These are phyloP conservation scores for Ammodramus savannarum DNA, from an alignment of 2,113 vertebrate species.

Conservation along the genomic window DNA sequence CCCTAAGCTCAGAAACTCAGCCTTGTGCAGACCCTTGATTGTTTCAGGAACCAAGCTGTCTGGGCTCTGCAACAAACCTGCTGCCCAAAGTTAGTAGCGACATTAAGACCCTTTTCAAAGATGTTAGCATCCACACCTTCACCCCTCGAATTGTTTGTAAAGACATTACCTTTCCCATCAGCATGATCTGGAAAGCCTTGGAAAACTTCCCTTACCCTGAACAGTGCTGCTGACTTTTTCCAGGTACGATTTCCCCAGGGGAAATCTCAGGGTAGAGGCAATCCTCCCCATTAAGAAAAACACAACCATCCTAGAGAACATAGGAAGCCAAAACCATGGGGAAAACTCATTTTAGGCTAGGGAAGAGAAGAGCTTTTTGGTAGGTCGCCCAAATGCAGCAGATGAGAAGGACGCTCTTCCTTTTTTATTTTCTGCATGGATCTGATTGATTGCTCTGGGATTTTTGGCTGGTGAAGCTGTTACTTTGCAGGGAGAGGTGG, in stretches of 20 bases:
- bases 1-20: not conserved
- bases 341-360: not conserved
- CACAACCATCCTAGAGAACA: not conserved
- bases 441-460: not conserved
- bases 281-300: not conserved
- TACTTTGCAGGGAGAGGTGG: not conserved
- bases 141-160: not conserved
- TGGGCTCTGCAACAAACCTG: not conserved
- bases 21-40: not conserved
- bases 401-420: not conserved
- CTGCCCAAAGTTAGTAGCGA: not conserved
- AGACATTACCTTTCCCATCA: not conserved
- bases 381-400: not conserved
- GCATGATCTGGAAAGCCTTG: not conserved
- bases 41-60: not conserved
- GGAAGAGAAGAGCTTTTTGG: not conserved
- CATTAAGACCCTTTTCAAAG: not conserved
- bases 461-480: not conserved
- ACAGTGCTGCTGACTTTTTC: not conserved
- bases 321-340: not conserved
- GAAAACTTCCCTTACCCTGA: not conserved
- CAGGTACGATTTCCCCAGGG: rapidly evolving
- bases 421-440: not conserved
- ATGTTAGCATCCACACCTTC: rapidly evolving
- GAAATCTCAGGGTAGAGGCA: not conserved